Evolutionary conservation across 2,888 invertebrate genomes (phyloP), one percentile per base, ranked within the genome.

Genomic region (Hedychridium roseum): DNA sequence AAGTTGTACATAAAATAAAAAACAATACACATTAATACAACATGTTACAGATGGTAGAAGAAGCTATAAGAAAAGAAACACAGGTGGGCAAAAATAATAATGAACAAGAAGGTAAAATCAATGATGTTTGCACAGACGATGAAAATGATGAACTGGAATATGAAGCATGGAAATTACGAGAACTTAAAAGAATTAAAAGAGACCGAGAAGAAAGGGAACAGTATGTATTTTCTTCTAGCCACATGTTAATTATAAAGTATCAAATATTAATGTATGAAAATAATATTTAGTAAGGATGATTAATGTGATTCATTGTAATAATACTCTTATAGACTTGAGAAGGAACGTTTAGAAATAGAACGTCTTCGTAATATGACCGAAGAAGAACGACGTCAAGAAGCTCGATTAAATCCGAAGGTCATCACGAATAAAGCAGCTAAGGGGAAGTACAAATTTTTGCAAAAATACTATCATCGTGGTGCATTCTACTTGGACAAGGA

Each of bases 401-500:
- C 90, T 45, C 86, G 95, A 40, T 80, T 91, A 44, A 97, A 98
- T 82, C 98, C 98, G 0, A 97, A 96, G 80, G 74, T 85, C 9
- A 85, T 98, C 50, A 94, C 95, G 3, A 99, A 99, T 81, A 96
- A 97, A 78, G 89, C 94, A 0, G 86, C 88, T 41, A 97, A 97
- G 81, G 97, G 99, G 51, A 99, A 99, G 82, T 99, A 99, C 84
- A 98, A 98, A 81, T 99, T 98, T 82, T 82, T 99, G 64, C 99
- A 99, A 82, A 99, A 99, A 78, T 99, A 99, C 80, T 99, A 96
- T 79, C 99, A 99, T 84, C 89, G 99, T 73, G 99, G 99, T 80
- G 98, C 95, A 2, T 99, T 99, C 85, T 99, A 94, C 78, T 83
- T 99, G 86, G 94, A 97, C 72, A 88, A 89, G 68, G 97, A 97